These are phyloP conservation scores for Bungarus multicinctus DNA, from an alignment of 2,113 vertebrate species.

Conservation along the genomic window DNA sequence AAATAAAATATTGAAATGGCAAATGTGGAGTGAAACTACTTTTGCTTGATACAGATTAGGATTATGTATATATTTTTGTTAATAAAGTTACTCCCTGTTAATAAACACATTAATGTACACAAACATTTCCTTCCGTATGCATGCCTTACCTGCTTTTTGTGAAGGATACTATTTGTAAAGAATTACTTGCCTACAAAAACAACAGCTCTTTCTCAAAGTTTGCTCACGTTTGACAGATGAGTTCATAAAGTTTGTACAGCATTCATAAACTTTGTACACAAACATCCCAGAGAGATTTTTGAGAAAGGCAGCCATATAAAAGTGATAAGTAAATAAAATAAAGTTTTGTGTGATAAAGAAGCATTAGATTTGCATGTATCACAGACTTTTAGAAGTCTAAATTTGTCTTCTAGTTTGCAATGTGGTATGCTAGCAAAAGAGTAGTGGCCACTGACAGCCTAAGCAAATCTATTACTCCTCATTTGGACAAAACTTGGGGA, in stretches of 20 bases:
- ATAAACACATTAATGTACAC: not conserved
- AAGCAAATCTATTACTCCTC: not conserved
- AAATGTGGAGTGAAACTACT: not conserved
- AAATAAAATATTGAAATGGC: not conserved
- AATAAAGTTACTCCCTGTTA: not conserved
- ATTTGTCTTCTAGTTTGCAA: not conserved
- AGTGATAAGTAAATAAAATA: not conserved
- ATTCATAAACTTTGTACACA: too few species aligned
- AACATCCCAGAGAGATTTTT: not conserved
- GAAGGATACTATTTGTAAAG: slow-evolving; percentile 6
- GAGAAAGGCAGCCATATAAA: not conserved
- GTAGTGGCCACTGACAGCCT: not conserved
- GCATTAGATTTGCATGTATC: not conserved
- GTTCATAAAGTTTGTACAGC: not conserved
- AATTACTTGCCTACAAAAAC: slow-evolving; percentile 22
- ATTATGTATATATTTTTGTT: too few species aligned
- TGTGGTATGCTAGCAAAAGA: not conserved
- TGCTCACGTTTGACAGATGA: not conserved
- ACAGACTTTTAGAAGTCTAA: not conserved
- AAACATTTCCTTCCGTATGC: not conserved
- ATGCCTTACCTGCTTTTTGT: not conserved
- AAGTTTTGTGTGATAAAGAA: not conserved
- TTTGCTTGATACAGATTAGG: slow-evolving; percentile 22
- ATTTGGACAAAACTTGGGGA: not conserved
- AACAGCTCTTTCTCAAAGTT: not conserved